Base-by-base conservation (phyloP, 2,113 vertebrate genomes). In the Neotragus pygmaeus region DNA sequence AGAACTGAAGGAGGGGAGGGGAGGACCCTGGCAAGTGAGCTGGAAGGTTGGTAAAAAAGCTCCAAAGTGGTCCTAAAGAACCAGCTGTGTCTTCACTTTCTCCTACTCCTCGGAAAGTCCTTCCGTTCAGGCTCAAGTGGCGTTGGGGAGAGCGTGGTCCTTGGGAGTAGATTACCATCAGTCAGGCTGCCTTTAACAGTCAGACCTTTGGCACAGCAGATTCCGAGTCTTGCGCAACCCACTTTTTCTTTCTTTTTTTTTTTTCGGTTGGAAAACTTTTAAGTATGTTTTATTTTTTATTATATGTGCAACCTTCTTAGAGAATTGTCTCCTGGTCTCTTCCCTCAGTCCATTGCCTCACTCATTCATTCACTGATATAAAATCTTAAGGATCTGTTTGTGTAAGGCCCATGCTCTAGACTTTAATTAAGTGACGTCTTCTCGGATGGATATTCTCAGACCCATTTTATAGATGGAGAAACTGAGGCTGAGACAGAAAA, bases 1-100 rank as follows among this genome's bases (percentile, higher is more conserved):
- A 30, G 49, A 23, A 3, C 19, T 3, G 51, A 33, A 14, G 47
- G n/a, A 4, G 81, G 64, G 6, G 17, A 45, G 57, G 53, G 45
- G 27, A 51, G 27, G 45, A 7, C 14, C 27, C 0, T 1, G 5
- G 57, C 16, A 8, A 6, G 6, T 13, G 9, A 45, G 11, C 33
- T 21, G n/a, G 12, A 28, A 86, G 73, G 17, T 47, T 30, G 43
- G 45, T 27, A 4, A 55, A 14, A 21, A 49, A n/a, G 4, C 17
- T 15, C 33, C 3, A 7, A n/a, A 47, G 2, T 2, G 14, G 16
- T 53, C 33, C 55, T 23, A 5, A 19, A 82, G 49, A 58, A 2
- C 19, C 39, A 60, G 12, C 13, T 21, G 47, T 75, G 5, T 45
- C 81, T 60, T 45, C 27, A 36, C 2, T 57, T 51, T 27, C 7